Conservation (phyloP, 2,113 vertebrate genomes). For the Periophthalmus modestus region DNA sequence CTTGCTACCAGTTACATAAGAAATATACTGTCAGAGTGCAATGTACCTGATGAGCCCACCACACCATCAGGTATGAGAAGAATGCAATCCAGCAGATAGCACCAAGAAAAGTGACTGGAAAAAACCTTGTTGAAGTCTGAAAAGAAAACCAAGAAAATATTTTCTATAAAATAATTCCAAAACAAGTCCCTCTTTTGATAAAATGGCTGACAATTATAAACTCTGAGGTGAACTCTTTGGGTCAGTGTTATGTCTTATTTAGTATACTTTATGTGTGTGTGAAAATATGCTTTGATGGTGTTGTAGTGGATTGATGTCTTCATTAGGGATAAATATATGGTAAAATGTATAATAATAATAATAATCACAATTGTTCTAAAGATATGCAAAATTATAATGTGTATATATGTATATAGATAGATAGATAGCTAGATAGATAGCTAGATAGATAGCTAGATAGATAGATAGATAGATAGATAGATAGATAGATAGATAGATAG, state of each 20-base stretch:
- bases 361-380: too few relatives aligned
- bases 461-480: too few relatives aligned
- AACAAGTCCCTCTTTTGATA: neutral
- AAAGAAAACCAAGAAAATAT: constrained; percentile 44
- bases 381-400: too few relatives aligned
- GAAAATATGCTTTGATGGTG: neutral
- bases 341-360: too few relatives aligned
- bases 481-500: too few relatives aligned
- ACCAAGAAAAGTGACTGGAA: constrained; percentile 90
- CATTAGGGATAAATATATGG: too few relatives aligned
- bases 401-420: too few relatives aligned
- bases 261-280: neutral
- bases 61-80: constrained; percentile 98
- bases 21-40: constrained; percentile 13
- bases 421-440: too few relatives aligned
- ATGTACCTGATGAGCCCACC: constrained; percentile 98
- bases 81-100: constrained; percentile 91
- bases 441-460: too few relatives aligned
- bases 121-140: constrained; percentile 85
- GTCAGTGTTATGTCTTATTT: too few relatives aligned
- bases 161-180: neutral
- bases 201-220: too few relatives aligned
- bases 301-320: too few relatives aligned
- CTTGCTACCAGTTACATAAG: neutral
- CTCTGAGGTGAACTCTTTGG: neutral